Evolutionary conservation across 2,888 invertebrate genomes (phyloP).

Genomic region (Synanthedon tipuliformis): DNA sequence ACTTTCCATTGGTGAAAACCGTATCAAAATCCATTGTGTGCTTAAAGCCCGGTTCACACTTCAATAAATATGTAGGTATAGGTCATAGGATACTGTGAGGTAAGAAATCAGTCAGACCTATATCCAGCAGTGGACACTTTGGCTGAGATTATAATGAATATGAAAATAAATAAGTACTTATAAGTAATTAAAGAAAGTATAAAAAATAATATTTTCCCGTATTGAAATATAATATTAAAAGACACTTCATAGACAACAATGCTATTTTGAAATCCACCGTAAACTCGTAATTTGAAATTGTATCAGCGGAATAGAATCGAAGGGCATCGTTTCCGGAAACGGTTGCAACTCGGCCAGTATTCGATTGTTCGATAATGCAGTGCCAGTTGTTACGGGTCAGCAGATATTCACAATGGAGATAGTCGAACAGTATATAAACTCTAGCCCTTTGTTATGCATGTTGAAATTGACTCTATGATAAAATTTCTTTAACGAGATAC

Average conservation of each 20-base stretch:
- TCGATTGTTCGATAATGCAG: slow-evolving; percentile 14
- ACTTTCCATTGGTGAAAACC: too few relatives aligned
- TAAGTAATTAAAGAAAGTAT: too few relatives aligned
- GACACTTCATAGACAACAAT: slow-evolving; percentile 4
- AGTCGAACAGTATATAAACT: not conserved
- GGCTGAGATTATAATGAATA: too few relatives aligned
- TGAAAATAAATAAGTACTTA: too few relatives aligned
- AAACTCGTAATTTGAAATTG: slow-evolving; percentile 12
- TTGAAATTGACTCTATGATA: not conserved
- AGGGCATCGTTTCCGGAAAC: slow-evolving; percentile 13
- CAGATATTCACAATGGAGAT: slow-evolving; percentile 15
- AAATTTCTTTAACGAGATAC: not conserved
- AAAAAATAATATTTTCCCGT: too few relatives aligned
- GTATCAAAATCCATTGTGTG: too few relatives aligned
- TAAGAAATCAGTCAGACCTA: too few relatives aligned
- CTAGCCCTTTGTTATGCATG: not conserved
- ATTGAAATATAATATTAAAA: too few relatives aligned
- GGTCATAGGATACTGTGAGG: too few relatives aligned
- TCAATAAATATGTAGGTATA: too few relatives aligned
- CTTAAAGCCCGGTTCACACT: too few relatives aligned
- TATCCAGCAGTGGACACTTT: too few relatives aligned
- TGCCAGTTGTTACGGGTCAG: slow-evolving; percentile 17
- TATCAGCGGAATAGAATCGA: slow-evolving; percentile 5
- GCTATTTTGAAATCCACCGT: slow-evolving; percentile 10
- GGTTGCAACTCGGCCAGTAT: slow-evolving; percentile 17